phyloP scores from a whole-genome alignment of 2,888 invertebrate species.

The Drosophila gaucha region DNA sequence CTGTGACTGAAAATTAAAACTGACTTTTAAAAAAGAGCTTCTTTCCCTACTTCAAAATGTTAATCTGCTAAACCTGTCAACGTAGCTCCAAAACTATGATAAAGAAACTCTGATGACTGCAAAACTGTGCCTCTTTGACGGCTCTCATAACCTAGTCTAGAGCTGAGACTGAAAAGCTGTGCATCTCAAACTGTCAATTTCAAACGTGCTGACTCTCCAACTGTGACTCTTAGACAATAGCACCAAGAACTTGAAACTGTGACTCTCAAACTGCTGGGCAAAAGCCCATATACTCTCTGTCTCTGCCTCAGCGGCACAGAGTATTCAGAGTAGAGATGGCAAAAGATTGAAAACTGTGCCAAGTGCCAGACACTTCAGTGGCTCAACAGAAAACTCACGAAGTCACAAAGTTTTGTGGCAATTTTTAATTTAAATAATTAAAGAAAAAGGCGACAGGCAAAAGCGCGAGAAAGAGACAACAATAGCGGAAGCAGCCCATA shows the following conservation, averaged over 20 bases:
- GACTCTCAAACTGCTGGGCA: not conserved
- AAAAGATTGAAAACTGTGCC: conserved; percentile 73
- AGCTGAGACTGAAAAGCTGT: no score
- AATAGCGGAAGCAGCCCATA: conserved; percentile 23
- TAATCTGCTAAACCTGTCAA: no score
- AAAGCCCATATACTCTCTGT: not conserved
- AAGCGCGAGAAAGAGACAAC: not conserved
- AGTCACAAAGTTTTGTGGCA: conserved; percentile 58
- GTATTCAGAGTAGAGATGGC: conserved; percentile 9
- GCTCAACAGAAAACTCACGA: conserved; percentile 20
- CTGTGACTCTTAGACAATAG: not conserved
- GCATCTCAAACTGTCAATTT: no score
- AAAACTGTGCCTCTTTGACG: no score
- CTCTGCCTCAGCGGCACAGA: not conserved
- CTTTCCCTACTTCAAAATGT: no score
- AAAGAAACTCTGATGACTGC: no score
- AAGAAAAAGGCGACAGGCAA: conserved; percentile 55
- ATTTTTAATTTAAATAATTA: conserved; percentile 78
- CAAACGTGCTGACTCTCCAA: not conserved
- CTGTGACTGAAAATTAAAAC: no score
- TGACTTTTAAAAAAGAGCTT: no score
- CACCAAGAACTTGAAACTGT: no score
- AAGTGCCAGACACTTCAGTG: conserved; percentile 58
- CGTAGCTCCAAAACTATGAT: no score
- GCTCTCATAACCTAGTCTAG: no score